Evolutionary conservation across 1,140 invertebrate genomes (phyloP), one percentile per base, ranked within the genome.

Genomic region (Saccostrea echinata): DNA sequence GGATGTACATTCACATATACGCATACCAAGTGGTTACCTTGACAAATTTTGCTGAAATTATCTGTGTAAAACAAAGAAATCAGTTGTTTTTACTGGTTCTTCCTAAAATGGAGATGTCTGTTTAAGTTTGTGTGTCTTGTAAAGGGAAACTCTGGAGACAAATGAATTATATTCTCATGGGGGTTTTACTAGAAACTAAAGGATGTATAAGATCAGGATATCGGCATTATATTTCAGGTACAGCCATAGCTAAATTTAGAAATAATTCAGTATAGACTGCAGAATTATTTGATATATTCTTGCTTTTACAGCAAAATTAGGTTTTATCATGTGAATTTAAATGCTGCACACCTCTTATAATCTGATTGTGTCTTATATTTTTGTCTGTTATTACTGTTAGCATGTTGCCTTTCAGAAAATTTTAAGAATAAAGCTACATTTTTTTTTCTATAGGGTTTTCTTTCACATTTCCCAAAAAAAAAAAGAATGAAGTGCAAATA

Each of bases 141-240:
- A 30, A 61, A 35, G 27, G 68, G 68, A 76, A 76, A 33, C 68
- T 11, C 11, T 35, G 68, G 68, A 76, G 30, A 76, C 68, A 76
- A 33, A 27, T 30, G 27, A 16, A 16, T 24, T 33, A 27, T 76
- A 16, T 11, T 76, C 55, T 18, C 27, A 16, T 71, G 64, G 64
- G 13, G 24, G 16, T 30, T 76, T 76, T 30, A 11, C 12, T 33
- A 3, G 21, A 61, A 61, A 61, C n/a, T 16, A 61, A n/a, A 61
- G 55, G n/a, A 61, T 61, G 55, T 61, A 21, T 18, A 61, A n/a
- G 55, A 21, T 61, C 16, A 61, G 55, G 55, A 61, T 61, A 18
- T 61, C 55, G 4, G n/a, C 55, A 21, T 61, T 61, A n/a, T 61
- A n/a, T n/a, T 2, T 61, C n/a, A 61, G 55, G 55, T 61, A 61